These are phyloP conservation scores for Aix galericulata DNA, from an alignment of 2,113 vertebrate genomes.

Conservation along the genomic window DNA sequence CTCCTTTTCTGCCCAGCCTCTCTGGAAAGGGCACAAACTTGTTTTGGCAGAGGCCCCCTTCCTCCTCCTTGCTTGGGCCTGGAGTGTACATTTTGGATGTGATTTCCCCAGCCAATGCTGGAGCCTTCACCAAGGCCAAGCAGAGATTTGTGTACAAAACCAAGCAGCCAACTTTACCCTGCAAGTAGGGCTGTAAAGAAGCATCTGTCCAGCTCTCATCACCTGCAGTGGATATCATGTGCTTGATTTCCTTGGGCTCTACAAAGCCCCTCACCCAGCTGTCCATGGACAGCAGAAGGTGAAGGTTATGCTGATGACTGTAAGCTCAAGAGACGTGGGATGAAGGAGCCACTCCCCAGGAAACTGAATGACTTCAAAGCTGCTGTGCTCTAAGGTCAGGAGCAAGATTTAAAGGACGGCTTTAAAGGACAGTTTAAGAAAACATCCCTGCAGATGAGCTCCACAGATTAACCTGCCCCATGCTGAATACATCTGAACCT, in stretches of 20 bases:
- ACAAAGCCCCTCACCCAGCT: background rate
- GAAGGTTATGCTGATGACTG: background rate
- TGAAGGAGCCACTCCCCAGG: background rate
- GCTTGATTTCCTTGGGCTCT: background rate
- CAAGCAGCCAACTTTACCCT: background rate
- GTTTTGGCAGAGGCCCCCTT: background rate
- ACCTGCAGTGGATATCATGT: background rate
- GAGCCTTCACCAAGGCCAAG: background rate
- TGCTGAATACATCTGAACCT: background rate
- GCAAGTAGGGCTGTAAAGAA: background rate
- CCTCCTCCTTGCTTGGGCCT: background rate
- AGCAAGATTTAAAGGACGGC: background rate
- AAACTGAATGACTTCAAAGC: background rate
- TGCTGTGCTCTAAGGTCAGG: background rate
- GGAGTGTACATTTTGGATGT: background rate
- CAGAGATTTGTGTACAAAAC: background rate
- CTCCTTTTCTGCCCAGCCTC: background rate
- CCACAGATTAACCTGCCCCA: background rate
- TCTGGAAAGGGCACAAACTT: background rate
- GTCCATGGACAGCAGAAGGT: background rate
- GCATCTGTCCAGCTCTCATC: background rate
- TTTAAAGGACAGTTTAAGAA: background rate
- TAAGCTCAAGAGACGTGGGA: background rate
- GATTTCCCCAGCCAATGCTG: background rate
- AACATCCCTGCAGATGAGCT: background rate